phyloP scores from a whole-genome alignment of 1,140 invertebrate species.

The Mycetomoellerius zeteki region DNA sequence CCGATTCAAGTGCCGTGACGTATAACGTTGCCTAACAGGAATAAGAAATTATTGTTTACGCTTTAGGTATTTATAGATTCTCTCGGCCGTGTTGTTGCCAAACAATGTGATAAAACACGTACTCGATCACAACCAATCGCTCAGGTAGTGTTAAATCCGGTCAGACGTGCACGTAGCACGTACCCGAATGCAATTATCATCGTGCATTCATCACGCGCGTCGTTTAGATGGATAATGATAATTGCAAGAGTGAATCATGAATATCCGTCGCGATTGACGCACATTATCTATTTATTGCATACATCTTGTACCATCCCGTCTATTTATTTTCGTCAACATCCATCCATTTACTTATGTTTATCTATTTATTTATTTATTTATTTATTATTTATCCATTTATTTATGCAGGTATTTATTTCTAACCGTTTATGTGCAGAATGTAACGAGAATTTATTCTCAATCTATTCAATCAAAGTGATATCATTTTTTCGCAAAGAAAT shows the following conservation, averaged over 20 bases:
- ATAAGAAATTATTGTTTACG: slow-evolving; percentile 42
- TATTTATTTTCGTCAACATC: slow-evolving; percentile 48
- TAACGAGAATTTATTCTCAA: neutral
- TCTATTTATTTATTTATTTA: slow-evolving; percentile 41
- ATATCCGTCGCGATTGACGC: slow-evolving; percentile 22
- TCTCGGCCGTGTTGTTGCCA: slow-evolving; percentile 48
- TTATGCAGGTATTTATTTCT: slow-evolving; percentile 30
- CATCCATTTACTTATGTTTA: slow-evolving; percentile 30
- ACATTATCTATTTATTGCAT: slow-evolving; percentile 31
- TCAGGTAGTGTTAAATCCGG: slow-evolving; percentile 19
- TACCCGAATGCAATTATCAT: slow-evolving; percentile 40
- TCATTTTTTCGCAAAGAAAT: neutral
- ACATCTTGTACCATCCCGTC: neutral
- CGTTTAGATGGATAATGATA: slow-evolving; percentile 39
- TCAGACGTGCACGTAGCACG: slow-evolving; percentile 16
- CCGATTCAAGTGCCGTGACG: slow-evolving; percentile 5
- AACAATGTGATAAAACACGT: slow-evolving; percentile 65
- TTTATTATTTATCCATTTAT: neutral
- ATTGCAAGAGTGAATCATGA: slow-evolving; percentile 42
- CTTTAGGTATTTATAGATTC: slow-evolving; percentile 61
- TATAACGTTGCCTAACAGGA: neutral
- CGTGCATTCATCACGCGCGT: slow-evolving; percentile 27
- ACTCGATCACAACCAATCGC: slow-evolving; percentile 16
- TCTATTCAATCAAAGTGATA: neutral
- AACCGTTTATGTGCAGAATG: neutral